These are phyloP conservation scores for Sorex araneus DNA, from an alignment of 2,113 vertebrate species.

Conservation along the genomic window DNA sequence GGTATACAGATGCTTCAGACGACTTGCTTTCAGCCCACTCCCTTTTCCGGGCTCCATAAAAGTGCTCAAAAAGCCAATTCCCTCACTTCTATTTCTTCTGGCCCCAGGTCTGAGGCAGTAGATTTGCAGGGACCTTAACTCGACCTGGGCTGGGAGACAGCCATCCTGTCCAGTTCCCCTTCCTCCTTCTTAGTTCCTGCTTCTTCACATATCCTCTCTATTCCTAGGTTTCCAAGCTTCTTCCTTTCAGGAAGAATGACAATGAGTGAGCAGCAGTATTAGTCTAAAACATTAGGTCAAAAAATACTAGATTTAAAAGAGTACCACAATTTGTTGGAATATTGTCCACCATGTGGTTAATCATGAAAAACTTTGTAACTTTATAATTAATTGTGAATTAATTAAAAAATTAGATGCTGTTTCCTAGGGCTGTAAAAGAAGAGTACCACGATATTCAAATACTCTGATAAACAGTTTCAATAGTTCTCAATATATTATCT, in stretches of 20 bases:
- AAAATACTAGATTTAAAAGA: not conserved
- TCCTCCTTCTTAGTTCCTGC: too few species aligned
- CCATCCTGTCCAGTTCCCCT: not conserved
- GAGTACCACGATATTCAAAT: not conserved
- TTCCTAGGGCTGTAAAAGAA: too few species aligned
- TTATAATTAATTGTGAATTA: too few species aligned
- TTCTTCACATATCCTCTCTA: not conserved
- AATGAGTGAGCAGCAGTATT: not conserved
- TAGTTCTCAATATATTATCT: not conserved
- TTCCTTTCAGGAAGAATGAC: slow-evolving; percentile 32
- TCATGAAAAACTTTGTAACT: too few species aligned
- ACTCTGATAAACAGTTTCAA: not conserved
- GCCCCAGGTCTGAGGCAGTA: not conserved
- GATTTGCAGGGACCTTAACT: not conserved
- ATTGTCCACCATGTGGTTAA: too few species aligned
- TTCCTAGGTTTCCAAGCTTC: not conserved
- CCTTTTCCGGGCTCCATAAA: not conserved
- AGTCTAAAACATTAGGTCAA: not conserved
- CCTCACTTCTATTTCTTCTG: not conserved
- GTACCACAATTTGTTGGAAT: not conserved
- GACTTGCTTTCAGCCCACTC: too few species aligned
- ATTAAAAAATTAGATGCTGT: too few species aligned
- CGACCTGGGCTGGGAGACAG: not conserved
- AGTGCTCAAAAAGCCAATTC: not conserved
- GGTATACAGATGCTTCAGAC: too few species aligned